A percentile compares a stretch with the other conserved stretches of the same genome.
Evolutionary conservation across 2,113 vertebrate species (phyloP).

Genomic region (Cephalophus harveyi): DNA sequence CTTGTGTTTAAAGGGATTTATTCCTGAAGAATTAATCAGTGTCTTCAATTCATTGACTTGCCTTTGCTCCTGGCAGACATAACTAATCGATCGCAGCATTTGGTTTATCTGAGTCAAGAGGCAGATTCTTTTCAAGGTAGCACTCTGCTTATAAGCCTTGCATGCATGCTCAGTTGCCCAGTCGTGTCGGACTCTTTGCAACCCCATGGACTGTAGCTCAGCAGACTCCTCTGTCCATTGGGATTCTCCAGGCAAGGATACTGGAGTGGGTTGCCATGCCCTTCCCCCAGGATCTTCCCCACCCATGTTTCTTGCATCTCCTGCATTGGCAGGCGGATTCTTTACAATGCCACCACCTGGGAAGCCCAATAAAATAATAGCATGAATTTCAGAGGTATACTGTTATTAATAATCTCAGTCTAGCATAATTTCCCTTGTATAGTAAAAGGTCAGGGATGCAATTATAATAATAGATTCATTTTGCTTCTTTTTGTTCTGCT

Average conservation of each 20-base stretch:
- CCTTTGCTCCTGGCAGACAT: background rate
- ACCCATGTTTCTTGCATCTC: background rate
- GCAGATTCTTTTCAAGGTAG: no score
- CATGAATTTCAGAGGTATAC: background rate
- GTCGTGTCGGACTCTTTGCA: rapidly evolving
- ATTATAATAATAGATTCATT: background rate
- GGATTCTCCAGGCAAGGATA: background rate
- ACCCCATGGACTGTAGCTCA: rapidly evolving
- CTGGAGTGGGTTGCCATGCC: background rate
- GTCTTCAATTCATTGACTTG: background rate
- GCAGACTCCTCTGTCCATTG: background rate
- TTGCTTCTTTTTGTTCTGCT: background rate
- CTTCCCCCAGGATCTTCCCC: background rate
- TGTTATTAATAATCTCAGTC: background rate
- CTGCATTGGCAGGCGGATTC: rapidly evolving
- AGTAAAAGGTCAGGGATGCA: background rate
- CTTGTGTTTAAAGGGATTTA: background rate
- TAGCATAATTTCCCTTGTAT: background rate
- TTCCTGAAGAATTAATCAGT: background rate
- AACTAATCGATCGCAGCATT: rapidly evolving
- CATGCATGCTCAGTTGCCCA: background rate
- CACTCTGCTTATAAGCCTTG: background rate
- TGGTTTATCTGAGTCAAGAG: background rate
- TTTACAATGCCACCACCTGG: background rate
- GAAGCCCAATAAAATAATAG: background rate